Percentiles rank a stretch among this genome's conserved stretches.
Evolutionary conservation across 35 echinoderm and acorn worm species (phyloP).

Genomic region (Eucidaris tribuloides): DNA sequence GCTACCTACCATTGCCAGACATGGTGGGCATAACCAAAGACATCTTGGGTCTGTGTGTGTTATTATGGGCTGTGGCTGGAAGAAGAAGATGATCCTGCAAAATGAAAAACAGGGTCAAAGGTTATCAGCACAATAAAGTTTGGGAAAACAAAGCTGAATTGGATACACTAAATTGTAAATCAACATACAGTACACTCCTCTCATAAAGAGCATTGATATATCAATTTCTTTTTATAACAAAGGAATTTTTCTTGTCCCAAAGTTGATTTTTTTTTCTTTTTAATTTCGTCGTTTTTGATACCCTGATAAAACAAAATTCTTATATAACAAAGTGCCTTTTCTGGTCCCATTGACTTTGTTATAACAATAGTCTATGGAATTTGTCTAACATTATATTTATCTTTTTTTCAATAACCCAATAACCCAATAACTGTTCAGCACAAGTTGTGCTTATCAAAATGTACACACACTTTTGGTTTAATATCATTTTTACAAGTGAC

Average conservation of each 20-base stretch:
- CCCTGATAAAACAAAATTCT: no score
- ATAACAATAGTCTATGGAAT: no score
- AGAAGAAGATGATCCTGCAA: constrained; percentile 88
- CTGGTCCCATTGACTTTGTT: no score
- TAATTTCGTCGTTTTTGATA: no score
- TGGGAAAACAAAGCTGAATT: not conserved
- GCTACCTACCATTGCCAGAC: constrained; percentile 64
- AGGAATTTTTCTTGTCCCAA: not conserved
- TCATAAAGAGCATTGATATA: not conserved
- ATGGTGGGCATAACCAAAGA: constrained; percentile 95
- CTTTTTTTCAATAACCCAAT: no score
- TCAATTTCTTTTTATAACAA: not conserved
- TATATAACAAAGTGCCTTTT: no score
- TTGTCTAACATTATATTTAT: no score
- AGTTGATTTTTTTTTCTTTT: not conserved
- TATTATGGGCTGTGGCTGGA: constrained; percentile 82
- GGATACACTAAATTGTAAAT: not conserved
- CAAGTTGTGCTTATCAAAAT: no score
- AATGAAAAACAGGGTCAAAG: not conserved
- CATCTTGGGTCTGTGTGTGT: constrained; percentile 93
- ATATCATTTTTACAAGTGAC: no score
- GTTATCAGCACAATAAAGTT: not conserved
- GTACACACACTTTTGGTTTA: no score
- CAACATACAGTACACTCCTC: not conserved
- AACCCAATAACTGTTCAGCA: no score